Conservation (phyloP, 2,888 invertebrate genomes). For the Neocrepidodera transversa region DNA sequence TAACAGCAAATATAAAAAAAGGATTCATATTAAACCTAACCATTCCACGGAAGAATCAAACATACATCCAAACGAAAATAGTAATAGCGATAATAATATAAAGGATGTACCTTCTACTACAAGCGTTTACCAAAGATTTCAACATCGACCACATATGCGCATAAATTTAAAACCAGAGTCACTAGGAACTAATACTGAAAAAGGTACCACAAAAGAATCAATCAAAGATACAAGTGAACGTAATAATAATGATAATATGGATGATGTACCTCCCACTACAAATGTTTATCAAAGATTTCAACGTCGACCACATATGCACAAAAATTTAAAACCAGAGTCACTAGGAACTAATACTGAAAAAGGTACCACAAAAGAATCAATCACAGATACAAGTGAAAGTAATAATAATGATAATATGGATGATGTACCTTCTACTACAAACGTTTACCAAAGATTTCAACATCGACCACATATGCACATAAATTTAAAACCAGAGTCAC, state of each 20-base stretch:
- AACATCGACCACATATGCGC: not conserved
- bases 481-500: not conserved
- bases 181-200: not conserved
- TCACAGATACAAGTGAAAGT: not conserved
- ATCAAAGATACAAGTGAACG: not conserved
- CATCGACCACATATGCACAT: not conserved
- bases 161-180: not conserved
- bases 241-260: not conserved
- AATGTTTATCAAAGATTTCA: not conserved
- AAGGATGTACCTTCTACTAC: not conserved
- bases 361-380: not conserved
- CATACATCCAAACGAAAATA: not conserved
- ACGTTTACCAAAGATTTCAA: conserved; percentile 3
- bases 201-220: not conserved
- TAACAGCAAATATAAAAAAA: not conserved
- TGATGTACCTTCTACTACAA: not conserved
- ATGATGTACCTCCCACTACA: not conserved
- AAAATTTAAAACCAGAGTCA: not conserved
- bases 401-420: not conserved
- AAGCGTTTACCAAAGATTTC: conserved; percentile 4
- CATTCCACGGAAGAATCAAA: not conserved
- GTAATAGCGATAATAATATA: not conserved
- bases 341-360: not conserved
- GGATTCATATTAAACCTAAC: not conserved
- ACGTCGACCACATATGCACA: not conserved